Percentiles rank a stretch among this genome's conserved stretches.
phyloP scores from a whole-genome alignment of 2,113 vertebrate genomes.

The Anser brachyrhynchus region DNA sequence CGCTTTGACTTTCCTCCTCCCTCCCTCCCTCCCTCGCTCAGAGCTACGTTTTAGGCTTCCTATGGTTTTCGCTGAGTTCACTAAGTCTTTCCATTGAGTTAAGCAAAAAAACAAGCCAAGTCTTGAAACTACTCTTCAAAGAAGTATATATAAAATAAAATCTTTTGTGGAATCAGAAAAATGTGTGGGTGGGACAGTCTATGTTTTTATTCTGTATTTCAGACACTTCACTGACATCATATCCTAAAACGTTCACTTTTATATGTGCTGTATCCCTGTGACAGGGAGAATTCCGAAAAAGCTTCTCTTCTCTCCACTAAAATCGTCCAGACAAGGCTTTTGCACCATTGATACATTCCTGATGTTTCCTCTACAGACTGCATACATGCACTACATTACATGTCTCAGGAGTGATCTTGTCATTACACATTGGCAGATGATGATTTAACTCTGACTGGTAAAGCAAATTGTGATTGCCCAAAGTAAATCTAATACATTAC shows the following conservation, averaged over 20 bases:
- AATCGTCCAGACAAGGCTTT: conserved; percentile 93
- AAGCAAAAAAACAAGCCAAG: conserved; percentile 12
- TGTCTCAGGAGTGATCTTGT: conserved; percentile 63
- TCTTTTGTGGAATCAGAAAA: not conserved
- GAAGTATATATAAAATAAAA: conserved; percentile 24
- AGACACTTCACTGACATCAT: conserved; percentile 25
- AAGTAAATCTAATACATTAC: conserved; percentile 72
- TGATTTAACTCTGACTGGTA: conserved; percentile 65
- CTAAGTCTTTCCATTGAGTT: not conserved
- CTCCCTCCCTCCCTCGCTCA: not conserved
- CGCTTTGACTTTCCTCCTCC: not conserved
- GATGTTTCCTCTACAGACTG: conserved; percentile 50
- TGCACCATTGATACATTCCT: conserved; percentile 71
- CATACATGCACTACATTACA: conserved; percentile 65
- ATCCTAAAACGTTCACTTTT: conserved; percentile 21
- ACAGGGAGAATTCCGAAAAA: conserved; percentile 65
- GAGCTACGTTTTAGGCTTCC: not conserved
- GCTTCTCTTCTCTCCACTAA: conserved; percentile 58
- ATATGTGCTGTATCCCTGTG: conserved; percentile 32
- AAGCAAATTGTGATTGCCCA: conserved; percentile 74
- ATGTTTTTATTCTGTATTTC: conserved; percentile 18
- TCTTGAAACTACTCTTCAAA: conserved; percentile 9
- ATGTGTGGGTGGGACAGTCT: not conserved
- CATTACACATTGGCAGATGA: conserved; percentile 48
- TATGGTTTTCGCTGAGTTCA: not conserved